Evolutionary conservation across 2,888 invertebrate genomes (phyloP).

Genomic region (Hypena proboscidalis): DNA sequence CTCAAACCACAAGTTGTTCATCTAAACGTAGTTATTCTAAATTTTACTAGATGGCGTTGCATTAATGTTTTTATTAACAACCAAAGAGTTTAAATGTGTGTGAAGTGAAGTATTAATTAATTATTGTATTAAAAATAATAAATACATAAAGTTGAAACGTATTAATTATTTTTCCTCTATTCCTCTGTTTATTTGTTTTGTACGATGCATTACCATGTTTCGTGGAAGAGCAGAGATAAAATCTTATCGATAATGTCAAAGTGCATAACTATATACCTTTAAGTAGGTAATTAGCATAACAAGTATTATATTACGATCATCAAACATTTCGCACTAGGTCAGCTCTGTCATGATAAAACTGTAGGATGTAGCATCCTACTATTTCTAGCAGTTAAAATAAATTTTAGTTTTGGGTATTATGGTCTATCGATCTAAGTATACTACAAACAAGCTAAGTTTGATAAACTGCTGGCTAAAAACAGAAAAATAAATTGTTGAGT

Average conservation of each 20-base stretch:
- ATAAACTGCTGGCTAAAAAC: too few relatives aligned
- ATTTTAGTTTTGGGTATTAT: too few relatives aligned
- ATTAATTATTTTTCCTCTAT: background rate
- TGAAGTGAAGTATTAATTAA: slow-evolving; percentile 30
- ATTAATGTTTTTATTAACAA: slow-evolving; percentile 21
- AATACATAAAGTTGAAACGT: slow-evolving; percentile 23
- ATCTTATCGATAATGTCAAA: too few relatives aligned
- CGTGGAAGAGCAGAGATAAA: slow-evolving; percentile 29
- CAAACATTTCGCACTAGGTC: slow-evolving; percentile 6
- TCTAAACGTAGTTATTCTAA: slow-evolving; percentile 18
- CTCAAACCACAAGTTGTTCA: slow-evolving; percentile 4
- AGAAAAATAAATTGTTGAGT: too few relatives aligned
- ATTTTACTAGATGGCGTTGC: slow-evolving; percentile 60
- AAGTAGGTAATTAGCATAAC: too few relatives aligned
- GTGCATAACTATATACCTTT: too few relatives aligned
- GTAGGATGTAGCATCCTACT: too few relatives aligned
- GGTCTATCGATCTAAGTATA: too few relatives aligned
- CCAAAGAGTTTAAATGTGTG: slow-evolving; percentile 45
- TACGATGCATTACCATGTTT: slow-evolving; percentile 6
- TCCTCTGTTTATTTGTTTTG: background rate
- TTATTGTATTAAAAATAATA: slow-evolving; percentile 25
- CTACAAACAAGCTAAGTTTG: too few relatives aligned
- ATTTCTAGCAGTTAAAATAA: too few relatives aligned
- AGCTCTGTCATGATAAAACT: background rate
- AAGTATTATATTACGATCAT: slow-evolving; percentile 24